phyloP scores from a whole-genome alignment of 2,888 invertebrate species.

The Pasiphila rectangulata region DNA sequence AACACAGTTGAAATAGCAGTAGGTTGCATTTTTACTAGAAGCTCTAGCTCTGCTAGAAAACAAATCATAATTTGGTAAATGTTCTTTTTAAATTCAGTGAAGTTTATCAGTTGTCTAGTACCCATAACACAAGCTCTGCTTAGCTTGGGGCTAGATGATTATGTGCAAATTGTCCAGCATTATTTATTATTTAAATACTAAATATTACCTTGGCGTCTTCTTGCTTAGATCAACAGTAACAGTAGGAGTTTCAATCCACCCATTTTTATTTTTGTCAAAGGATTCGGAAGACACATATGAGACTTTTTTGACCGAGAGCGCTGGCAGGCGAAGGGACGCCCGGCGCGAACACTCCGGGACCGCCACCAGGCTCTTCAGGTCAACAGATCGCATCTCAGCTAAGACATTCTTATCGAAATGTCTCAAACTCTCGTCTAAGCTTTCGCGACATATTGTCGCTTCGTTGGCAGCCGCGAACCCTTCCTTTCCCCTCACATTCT shows the following conservation, averaged over 20 bases:
- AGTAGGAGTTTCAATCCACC: constrained; percentile 50
- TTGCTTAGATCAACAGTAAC: constrained; percentile 50
- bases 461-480: constrained; percentile 45
- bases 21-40: too few relatives aligned
- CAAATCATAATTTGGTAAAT: too few relatives aligned
- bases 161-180: too few relatives aligned
- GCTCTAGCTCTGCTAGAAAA: too few relatives aligned
- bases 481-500: constrained; percentile 62
- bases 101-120: too few relatives aligned
- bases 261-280: constrained; percentile 70
- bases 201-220: constrained; percentile 41
- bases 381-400: constrained; percentile 60
- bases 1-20: too few relatives aligned
- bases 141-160: too few relatives aligned
- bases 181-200: neutral
- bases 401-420: constrained; percentile 72
- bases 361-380: constrained; percentile 50
- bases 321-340: constrained; percentile 36
- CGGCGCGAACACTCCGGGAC: constrained; percentile 41
- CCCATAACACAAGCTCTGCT: too few relatives aligned
- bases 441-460: constrained; percentile 64
- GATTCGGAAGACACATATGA: constrained; percentile 63
- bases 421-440: constrained; percentile 61
- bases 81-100: too few relatives aligned
- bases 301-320: constrained; percentile 52